Evolutionary conservation across 2,797 vertebrate genomes (phyloP).

Genomic region (Aselliscus stoliczkanus): DNA sequence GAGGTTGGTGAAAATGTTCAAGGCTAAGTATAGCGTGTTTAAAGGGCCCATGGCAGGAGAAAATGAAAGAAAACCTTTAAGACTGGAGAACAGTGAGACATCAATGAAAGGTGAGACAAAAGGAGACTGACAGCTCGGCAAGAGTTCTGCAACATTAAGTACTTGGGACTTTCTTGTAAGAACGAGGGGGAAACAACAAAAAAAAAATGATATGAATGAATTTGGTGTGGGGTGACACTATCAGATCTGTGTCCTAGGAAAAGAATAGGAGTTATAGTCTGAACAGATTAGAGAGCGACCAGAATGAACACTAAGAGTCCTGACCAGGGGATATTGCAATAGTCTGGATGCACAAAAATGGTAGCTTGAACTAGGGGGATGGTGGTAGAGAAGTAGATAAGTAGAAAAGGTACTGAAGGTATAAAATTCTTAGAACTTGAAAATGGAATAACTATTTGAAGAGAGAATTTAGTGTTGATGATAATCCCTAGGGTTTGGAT

Average conservation of each 20-base stretch:
- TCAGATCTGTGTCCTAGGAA: background rate
- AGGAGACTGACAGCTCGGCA: background rate
- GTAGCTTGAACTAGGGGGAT: background rate
- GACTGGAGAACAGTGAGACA: background rate
- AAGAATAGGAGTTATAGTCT: background rate
- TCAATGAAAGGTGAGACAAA: background rate
- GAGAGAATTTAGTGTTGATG: background rate
- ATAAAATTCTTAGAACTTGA: background rate
- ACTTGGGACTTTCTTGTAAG: background rate
- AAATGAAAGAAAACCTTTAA: background rate
- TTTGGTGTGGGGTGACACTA: background rate
- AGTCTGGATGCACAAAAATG: background rate
- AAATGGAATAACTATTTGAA: background rate
- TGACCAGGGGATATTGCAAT: background rate
- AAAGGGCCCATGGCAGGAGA: background rate
- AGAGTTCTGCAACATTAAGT: background rate
- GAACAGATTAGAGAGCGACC: background rate
- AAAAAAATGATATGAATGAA: background rate
- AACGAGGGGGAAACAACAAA: background rate
- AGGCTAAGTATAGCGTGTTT: background rate
- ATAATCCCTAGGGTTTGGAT: background rate
- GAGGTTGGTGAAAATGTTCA: background rate
- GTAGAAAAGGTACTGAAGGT: background rate
- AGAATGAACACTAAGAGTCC: background rate
- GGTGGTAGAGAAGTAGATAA: background rate